A percentile compares a stretch with the other conserved stretches of the same genome.
Conservation (phyloP, 1,140 invertebrate species). For the Sitophilus oryzae region DNA sequence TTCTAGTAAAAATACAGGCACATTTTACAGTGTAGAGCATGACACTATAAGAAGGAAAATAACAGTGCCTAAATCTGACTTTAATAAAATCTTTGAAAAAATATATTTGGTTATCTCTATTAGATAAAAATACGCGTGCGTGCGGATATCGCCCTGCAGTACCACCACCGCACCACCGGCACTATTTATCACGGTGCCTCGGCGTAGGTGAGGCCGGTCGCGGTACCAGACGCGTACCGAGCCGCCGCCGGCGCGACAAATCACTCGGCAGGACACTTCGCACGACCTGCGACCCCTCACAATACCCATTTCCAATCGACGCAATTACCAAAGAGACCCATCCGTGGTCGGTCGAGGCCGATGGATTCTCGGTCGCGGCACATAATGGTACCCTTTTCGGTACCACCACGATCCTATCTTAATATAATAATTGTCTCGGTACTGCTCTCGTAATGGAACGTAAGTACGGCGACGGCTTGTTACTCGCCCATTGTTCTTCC, state of each 20-base stretch:
- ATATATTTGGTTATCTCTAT: no score
- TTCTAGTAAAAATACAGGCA: no score
- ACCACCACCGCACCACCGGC: constrained; percentile 12
- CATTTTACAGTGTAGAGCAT: no score
- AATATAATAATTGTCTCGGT: constrained; percentile 19
- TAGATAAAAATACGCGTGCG: no score
- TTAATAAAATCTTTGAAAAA: no score
- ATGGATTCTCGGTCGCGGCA: no score
- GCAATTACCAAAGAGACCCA: constrained; percentile 32
- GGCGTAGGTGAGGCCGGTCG: constrained; percentile 23
- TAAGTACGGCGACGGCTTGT: no score
- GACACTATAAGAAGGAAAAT: no score
- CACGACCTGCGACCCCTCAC: constrained; percentile 40
- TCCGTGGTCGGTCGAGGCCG: no score
- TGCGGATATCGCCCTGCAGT: no score
- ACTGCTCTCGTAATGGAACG: constrained; percentile 16
- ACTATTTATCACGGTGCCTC: constrained; percentile 21
- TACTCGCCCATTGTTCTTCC: constrained; percentile 18
- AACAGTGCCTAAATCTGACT: no score
- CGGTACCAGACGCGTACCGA: constrained; percentile 9
- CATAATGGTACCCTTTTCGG: constrained; percentile 15
- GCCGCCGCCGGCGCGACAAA: constrained; percentile 38
- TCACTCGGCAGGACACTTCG: constrained; percentile 41
- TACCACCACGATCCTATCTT: constrained; percentile 22
- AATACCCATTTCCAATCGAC: constrained; percentile 42